Conservation (phyloP, 2,113 vertebrate genomes). For the Indicator indicator region DNA sequence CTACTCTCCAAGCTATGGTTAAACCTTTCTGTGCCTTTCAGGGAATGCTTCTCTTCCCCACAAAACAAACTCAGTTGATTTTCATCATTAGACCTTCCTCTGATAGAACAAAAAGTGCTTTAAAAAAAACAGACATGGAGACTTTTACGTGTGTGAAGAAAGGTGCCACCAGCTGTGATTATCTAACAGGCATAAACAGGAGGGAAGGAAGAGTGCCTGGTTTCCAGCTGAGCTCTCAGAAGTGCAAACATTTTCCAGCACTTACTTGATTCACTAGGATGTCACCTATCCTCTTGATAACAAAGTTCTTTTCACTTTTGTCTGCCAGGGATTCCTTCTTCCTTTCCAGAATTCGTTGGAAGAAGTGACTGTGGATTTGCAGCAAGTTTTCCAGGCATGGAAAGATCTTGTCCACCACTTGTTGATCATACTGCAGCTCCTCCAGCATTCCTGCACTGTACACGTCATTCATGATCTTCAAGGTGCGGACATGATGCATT, state of each 20-base stretch:
- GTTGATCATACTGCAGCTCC: slow-evolving; percentile 87
- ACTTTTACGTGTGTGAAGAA: background rate
- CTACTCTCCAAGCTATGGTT: background rate
- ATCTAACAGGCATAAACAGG: background rate
- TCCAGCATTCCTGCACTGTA: slow-evolving; percentile 90
- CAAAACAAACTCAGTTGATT: background rate
- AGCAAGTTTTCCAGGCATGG: slow-evolving; percentile 91
- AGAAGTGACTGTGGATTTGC: slow-evolving; percentile 89
- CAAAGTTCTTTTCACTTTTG: slow-evolving; percentile 81
- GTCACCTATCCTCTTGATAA: slow-evolving; percentile 91
- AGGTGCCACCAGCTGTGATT: background rate
- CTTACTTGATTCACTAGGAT: slow-evolving; percentile 90
- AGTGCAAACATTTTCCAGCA: background rate
- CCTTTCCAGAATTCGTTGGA: slow-evolving; percentile 90
- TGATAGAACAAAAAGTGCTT: background rate
- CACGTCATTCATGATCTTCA: slow-evolving; percentile 96
- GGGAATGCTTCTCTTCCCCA: background rate
- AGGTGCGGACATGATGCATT: slow-evolving; percentile 93
- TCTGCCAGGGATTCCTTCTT: slow-evolving; percentile 84
- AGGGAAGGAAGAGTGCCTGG: background rate
- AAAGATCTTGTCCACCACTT: slow-evolving; percentile 88
- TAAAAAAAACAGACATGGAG: background rate
- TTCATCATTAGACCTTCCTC: background rate
- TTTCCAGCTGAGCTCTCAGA: background rate
- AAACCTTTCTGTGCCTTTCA: background rate